phyloP scores from a whole-genome alignment of 2,113 vertebrate genomes.

The Macaca mulatta region DNA sequence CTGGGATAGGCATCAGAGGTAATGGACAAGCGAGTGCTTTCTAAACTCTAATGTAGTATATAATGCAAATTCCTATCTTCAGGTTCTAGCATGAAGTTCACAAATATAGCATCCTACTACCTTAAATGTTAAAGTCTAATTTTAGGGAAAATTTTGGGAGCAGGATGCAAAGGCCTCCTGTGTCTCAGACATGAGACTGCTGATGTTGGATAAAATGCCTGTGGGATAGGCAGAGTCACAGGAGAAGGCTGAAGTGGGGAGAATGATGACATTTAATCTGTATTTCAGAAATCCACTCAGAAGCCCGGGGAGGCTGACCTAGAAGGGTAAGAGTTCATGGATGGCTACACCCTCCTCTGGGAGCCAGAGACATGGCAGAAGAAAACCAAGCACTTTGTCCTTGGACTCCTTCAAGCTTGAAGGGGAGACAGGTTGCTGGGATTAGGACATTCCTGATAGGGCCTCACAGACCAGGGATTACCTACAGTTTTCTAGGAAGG shows the following conservation, averaged over 20 bases:
- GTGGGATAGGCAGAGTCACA: neutral
- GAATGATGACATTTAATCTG: neutral
- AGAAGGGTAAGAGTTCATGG: neutral
- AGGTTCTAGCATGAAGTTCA: neutral
- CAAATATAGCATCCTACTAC: neutral
- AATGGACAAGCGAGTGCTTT: neutral
- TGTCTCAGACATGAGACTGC: neutral
- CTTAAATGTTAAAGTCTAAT: neutral
- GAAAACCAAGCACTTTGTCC: neutral
- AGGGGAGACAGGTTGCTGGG: neutral
- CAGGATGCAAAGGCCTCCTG: neutral
- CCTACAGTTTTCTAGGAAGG: neutral
- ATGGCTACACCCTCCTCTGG: neutral
- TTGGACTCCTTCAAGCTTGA: neutral
- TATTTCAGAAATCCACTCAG: neutral
- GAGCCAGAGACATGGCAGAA: neutral
- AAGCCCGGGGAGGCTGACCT: neutral
- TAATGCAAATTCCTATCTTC: neutral
- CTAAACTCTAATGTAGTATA: neutral
- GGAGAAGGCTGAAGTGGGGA: neutral
- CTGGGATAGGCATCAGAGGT: neutral
- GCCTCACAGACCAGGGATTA: neutral
- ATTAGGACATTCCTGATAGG: neutral
- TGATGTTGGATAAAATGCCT: neutral
- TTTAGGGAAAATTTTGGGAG: neutral